A percentile compares a stretch with the other conserved stretches of the same genome.
Evolutionary conservation across 2,797 vertebrate species (phyloP).

Genomic region (Paratrypauchen microcephalus): DNA sequence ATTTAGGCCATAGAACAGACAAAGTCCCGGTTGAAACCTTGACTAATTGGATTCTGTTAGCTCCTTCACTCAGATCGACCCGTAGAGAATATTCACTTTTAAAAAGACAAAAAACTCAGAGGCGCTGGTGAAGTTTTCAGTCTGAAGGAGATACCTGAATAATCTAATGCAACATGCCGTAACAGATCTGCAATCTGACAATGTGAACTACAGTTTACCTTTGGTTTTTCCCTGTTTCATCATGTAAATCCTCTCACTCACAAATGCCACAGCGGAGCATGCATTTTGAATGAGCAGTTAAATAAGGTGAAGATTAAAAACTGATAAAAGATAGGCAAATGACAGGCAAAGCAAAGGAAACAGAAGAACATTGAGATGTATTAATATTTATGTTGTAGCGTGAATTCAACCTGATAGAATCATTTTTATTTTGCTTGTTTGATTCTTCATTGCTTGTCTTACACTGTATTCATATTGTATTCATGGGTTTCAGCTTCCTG

Average conservation of each 20-base stretch:
- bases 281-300: constrained; percentile 3
- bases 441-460: background rate
- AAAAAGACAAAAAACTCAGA: constrained; percentile 24
- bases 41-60: constrained; percentile 54
- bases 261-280: background rate
- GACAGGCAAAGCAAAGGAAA: constrained; percentile 11
- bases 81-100: constrained; percentile 41
- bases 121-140: constrained; percentile 28
- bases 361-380: constrained; percentile 4
- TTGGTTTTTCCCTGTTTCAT: constrained; percentile 9
- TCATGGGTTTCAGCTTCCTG: no score
- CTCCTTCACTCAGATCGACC: constrained; percentile 48
- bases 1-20: constrained; percentile 38
- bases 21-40: constrained; percentile 36
- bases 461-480: background rate
- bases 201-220: constrained; percentile 19
- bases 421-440: background rate
- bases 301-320: constrained; percentile 3
- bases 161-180: constrained; percentile 37
- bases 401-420: background rate
- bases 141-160: constrained; percentile 46
- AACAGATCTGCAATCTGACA: constrained; percentile 39
- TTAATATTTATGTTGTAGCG: background rate
- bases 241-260: constrained; percentile 5
- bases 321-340: constrained; percentile 16